Evolutionary conservation across 2,113 vertebrate genomes (phyloP).

Genomic region (Syngnathus floridae): DNA sequence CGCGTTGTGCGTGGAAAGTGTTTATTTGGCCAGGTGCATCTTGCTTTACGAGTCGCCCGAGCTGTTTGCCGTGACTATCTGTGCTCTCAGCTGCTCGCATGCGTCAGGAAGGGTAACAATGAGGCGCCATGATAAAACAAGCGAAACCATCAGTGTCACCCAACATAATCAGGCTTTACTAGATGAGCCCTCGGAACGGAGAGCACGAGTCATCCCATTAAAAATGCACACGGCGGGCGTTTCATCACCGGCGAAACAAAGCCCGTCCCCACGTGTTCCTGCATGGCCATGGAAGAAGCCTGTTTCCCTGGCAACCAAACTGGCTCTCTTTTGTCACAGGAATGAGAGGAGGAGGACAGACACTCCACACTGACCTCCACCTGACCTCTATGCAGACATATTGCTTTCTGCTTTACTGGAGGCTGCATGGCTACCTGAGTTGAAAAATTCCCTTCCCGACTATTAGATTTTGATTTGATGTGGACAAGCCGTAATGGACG

Average conservation of each 20-base stretch:
- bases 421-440: neutral
- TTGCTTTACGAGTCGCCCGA: slow-evolving; percentile 20
- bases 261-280: slow-evolving; percentile 61
- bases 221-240: slow-evolving; percentile 63
- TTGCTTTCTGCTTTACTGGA: slow-evolving; percentile 41
- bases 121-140: slow-evolving; percentile 54
- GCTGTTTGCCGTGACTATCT: slow-evolving; percentile 55
- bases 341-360: slow-evolving; percentile 48
- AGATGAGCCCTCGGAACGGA: slow-evolving; percentile 51
- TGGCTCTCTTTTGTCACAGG: slow-evolving; percentile 64
- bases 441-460: neutral
- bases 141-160: slow-evolving; percentile 54
- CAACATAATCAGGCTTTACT: slow-evolving; percentile 58
- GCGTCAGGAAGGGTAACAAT: slow-evolving; percentile 6
- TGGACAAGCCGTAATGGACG: neutral
- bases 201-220: slow-evolving; percentile 60
- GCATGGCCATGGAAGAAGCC: slow-evolving; percentile 51
- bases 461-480: slow-evolving; percentile 9
- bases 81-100: slow-evolving; percentile 57
- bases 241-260: slow-evolving; percentile 64
- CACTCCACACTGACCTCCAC: slow-evolving; percentile 54
- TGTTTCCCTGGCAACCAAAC: slow-evolving; percentile 69
- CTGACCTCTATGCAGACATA: slow-evolving; percentile 61
- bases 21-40: slow-evolving; percentile 49
- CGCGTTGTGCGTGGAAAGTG: slow-evolving; percentile 32